Conservation (phyloP, 2,888 invertebrate species). For the Lasioglossum villosulum region DNA sequence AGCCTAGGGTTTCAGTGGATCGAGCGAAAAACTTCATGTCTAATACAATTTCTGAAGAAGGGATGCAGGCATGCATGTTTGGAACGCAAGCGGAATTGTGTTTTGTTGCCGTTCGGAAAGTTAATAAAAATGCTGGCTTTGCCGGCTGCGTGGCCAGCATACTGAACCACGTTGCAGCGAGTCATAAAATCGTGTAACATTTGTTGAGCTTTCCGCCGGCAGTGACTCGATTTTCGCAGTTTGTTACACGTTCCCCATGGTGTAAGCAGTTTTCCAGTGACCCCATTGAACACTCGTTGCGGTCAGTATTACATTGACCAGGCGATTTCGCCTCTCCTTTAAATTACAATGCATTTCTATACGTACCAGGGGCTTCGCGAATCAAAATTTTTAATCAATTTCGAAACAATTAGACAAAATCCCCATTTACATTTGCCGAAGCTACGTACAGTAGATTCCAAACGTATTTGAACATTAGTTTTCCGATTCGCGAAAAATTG, state of each 20-base stretch:
- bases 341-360: not conserved
- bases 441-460: too few species aligned
- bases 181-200: constrained; percentile 49
- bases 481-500: too few species aligned
- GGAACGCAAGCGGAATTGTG: constrained; percentile 1
- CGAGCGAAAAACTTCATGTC: not conserved
- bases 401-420: too few species aligned
- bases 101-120: constrained; percentile 38
- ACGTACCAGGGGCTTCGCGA: not conserved
- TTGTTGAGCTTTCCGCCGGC: constrained; percentile 41
- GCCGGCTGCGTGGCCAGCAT: constrained; percentile 51
- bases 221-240: constrained; percentile 58
- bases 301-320: constrained; percentile 22
- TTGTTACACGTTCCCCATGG: constrained; percentile 44
- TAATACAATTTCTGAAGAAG: not conserved
- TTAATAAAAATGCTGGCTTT: constrained; percentile 58
- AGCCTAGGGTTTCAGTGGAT: not conserved
- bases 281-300: constrained; percentile 17
- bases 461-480: too few species aligned
- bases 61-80: constrained; percentile 9
- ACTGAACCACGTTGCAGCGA: constrained; percentile 35
- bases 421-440: not conserved
- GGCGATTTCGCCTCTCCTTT: not conserved
- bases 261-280: constrained; percentile 40
- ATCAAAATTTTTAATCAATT: not conserved